These are phyloP conservation scores for Julus scandinavius DNA, from an alignment of 2,888 invertebrate genomes.

Conservation along the genomic window DNA sequence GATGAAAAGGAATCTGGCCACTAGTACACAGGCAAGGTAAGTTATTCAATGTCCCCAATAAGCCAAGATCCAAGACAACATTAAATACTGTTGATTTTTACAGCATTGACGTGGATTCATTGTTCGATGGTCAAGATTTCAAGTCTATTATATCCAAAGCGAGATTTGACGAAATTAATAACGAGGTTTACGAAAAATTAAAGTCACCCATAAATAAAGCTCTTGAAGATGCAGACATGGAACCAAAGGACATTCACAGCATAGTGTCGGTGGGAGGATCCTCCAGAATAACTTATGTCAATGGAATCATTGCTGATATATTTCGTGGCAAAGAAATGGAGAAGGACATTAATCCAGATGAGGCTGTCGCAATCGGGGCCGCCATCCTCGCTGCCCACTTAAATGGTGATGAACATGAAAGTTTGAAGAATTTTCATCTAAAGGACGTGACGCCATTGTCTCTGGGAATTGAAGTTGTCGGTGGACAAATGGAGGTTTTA, in stretches of 20 bases:
- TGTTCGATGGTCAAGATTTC: neutral
- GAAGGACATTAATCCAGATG: neutral
- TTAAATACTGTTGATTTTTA: neutral
- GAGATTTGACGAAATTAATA: constrained; percentile 63
- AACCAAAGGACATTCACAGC: neutral
- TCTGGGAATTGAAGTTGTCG: neutral
- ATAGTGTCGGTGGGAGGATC: constrained; percentile 49
- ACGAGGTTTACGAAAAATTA: constrained; percentile 69
- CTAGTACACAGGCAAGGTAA: constrained; percentile 77
- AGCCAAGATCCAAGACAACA: no score
- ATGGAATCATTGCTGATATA: neutral
- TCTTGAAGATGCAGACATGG: constrained; percentile 27
- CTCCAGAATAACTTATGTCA: constrained; percentile 15
- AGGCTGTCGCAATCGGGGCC: neutral
- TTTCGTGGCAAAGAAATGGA: neutral
- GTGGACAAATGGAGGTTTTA: neutral
- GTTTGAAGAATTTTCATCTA: neutral
- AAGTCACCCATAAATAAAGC: constrained; percentile 25
- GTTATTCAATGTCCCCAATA: neutral
- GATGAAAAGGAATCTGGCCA: constrained; percentile 86
- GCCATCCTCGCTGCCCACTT: neutral
- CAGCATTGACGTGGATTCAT: neutral
- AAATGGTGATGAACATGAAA: constrained; percentile 1
- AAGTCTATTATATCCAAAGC: neutral
- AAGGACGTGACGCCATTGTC: neutral